Evolutionary conservation across 2,888 invertebrate species (phyloP), one percentile per base, ranked within the genome.

Genomic region (Petrophora chlorosata): DNA sequence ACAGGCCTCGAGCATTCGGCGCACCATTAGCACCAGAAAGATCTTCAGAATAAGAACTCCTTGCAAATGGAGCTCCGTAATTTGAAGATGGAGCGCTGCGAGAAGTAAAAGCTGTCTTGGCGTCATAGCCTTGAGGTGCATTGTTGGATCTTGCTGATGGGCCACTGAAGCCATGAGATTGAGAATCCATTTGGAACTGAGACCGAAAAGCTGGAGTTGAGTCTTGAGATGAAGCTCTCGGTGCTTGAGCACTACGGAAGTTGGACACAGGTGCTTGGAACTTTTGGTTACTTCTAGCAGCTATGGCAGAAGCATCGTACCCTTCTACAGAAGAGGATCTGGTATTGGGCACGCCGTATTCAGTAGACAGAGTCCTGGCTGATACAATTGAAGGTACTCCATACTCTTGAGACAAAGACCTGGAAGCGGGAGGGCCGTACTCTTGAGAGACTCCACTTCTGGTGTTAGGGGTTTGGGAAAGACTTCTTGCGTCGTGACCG

Each of bases 11-110:
- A 3, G 49, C 35, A 30, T 28, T 52, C 5, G 91, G 90, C n/a
- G 83, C 85, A 10, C 89, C 89, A 51, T 91, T 91, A 39, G 80
- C 80, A 44, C 80, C 76, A 28, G 88, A 85, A 1, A 64, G 30
- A 22, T 61, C 52, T 23, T 72, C 9, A 2, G 26, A 26, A 22
- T 29, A 65, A 45, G 66, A 52, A 63, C 62, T 64, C 61, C 74
- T 67, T 46, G 70, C 52, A 40, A 48, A 42, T 2, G 47, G 42
- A 3, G 23, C 8, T n/a, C 15, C 38, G 5, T 45, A 38, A 0
- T 23, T 19, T 2, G 47, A 29, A 29, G 47, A 47, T 10, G 29
- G 47, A 13, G 13, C 7, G 7, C 2, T 46, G 1, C 17, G 28
- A 13, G 26, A 28, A 25, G 16, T 5, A 15, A 40, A 17, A 32